phyloP scores from a whole-genome alignment of 2,888 invertebrate species.

The Amphiduros pacificus region DNA sequence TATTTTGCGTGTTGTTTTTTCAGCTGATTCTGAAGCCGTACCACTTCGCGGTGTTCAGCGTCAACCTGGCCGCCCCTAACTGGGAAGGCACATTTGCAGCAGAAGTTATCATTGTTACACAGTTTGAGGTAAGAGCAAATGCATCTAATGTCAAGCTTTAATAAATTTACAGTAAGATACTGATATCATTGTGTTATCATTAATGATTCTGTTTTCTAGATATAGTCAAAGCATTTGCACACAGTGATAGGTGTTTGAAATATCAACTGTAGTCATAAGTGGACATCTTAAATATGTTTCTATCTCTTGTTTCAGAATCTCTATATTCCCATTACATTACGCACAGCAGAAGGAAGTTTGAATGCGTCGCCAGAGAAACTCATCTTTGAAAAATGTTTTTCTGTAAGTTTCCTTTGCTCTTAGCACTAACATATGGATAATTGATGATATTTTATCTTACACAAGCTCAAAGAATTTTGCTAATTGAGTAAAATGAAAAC shows the following conservation, averaged over 20 bases:
- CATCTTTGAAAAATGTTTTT: conserved; percentile 78
- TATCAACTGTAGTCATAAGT: neutral
- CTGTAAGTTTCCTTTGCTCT: no score
- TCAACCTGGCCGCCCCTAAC: conserved; percentile 72
- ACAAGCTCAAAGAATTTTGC: no score
- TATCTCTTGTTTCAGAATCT: conserved; percentile 57
- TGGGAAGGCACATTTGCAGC: conserved; percentile 71
- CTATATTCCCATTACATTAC: conserved; percentile 73
- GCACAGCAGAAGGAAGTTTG: conserved; percentile 75
- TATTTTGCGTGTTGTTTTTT: conserved; percentile 26
- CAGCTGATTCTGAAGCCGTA: conserved; percentile 55
- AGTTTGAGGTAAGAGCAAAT: conserved; percentile 54
- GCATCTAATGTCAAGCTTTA: no score
- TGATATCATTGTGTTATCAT: no score
- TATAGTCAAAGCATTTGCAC: no score
- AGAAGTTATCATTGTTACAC: conserved; percentile 73
- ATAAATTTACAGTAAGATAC: no score
- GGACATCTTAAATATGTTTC: neutral
- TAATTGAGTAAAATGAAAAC: no score
- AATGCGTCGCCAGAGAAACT: conserved; percentile 71
- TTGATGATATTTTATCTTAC: no score
- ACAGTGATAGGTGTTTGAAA: no score
- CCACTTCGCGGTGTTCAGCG: conserved; percentile 71
- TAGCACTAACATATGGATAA: no score
- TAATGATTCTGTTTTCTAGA: no score